Conservation (phyloP, 2,888 invertebrate species). For the Epinotia demarniana region DNA sequence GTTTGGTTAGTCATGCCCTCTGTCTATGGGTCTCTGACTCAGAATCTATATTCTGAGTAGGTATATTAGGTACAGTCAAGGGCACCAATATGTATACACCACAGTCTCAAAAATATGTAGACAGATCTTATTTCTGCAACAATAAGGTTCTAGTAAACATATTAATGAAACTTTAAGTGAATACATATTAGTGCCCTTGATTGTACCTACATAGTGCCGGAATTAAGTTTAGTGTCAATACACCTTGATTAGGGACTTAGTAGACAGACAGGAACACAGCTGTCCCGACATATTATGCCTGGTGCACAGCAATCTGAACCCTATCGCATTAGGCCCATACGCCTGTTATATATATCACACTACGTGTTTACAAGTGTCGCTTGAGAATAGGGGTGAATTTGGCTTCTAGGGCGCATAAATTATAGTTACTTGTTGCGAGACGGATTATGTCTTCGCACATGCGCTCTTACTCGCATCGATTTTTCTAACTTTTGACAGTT, state of each 20-base stretch:
- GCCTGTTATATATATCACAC: neutral
- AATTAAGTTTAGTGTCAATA: slow-evolving; percentile 35
- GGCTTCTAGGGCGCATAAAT: slow-evolving; percentile 46
- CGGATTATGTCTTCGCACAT: slow-evolving; percentile 68
- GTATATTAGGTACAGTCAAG: no score
- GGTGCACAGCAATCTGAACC: slow-evolving; percentile 13
- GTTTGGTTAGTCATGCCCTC: slow-evolving; percentile 29
- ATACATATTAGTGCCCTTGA: no score
- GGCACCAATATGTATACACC: no score
- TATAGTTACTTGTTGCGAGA: slow-evolving; percentile 67
- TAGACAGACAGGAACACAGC: slow-evolving; percentile 33
- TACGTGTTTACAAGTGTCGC: neutral
- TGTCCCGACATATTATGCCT: slow-evolving; percentile 25
- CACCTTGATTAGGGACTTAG: slow-evolving; percentile 27
- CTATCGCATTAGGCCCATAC: slow-evolving; percentile 2
- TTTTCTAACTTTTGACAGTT: slow-evolving; percentile 83
- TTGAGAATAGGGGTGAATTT: neutral
- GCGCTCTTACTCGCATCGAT: slow-evolving; percentile 78
- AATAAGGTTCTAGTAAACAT: no score
- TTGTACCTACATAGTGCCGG: neutral
- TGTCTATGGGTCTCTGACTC: neutral
- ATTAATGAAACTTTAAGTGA: no score
- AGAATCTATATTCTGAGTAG: neutral
- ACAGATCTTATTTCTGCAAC: no score
- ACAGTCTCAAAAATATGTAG: no score